A percentile compares a stretch with the other conserved stretches of the same genome.
These are phyloP conservation scores for Entomyzon cyanotis DNA, from an alignment of 2,113 vertebrate species.

Conservation along the genomic window DNA sequence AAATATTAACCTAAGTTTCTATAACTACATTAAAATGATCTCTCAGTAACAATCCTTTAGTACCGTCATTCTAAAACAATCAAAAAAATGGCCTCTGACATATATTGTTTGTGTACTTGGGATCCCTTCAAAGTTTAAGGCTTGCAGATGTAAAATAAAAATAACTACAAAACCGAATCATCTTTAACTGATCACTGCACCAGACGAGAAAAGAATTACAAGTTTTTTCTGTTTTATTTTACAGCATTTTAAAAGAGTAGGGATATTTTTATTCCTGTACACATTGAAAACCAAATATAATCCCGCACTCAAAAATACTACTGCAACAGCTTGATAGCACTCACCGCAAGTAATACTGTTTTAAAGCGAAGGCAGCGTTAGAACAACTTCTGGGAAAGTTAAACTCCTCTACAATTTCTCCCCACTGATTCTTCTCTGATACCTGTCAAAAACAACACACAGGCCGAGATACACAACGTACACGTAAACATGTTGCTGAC, in stretches of 20 bases:
- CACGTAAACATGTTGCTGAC: slow-evolving; percentile 49
- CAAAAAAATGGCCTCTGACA: slow-evolving; percentile 69
- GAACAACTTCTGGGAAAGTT: slow-evolving; percentile 98
- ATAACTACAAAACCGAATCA: slow-evolving; percentile 14
- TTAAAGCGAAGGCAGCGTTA: slow-evolving; percentile 99
- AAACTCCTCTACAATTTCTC: slow-evolving; percentile 96
- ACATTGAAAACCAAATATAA: slow-evolving; percentile 22
- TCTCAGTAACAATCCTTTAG: slow-evolving; percentile 43
- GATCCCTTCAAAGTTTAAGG: slow-evolving; percentile 58
- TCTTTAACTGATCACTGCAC: slow-evolving; percentile 5
- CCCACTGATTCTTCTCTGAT: slow-evolving; percentile 98
- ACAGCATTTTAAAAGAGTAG: not conserved
- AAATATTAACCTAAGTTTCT: slow-evolving; percentile 73
- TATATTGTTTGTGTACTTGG: slow-evolving; percentile 47
- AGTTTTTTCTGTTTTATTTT: not conserved
- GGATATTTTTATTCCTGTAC: slow-evolving; percentile 23
- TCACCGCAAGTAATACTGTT: slow-evolving; percentile 99
- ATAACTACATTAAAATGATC: slow-evolving; percentile 45
- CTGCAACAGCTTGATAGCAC: slow-evolving; percentile 74
- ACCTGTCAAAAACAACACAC: slow-evolving; percentile 85
- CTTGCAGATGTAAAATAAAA: slow-evolving; percentile 56
- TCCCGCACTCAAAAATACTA: slow-evolving; percentile 52
- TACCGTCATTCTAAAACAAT: slow-evolving; percentile 15
- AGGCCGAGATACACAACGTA: slow-evolving; percentile 68
- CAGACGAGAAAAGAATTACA: not conserved